phyloP scores from a whole-genome alignment of 2,888 invertebrate genomes.

The Teleogryllus oceanicus region DNA sequence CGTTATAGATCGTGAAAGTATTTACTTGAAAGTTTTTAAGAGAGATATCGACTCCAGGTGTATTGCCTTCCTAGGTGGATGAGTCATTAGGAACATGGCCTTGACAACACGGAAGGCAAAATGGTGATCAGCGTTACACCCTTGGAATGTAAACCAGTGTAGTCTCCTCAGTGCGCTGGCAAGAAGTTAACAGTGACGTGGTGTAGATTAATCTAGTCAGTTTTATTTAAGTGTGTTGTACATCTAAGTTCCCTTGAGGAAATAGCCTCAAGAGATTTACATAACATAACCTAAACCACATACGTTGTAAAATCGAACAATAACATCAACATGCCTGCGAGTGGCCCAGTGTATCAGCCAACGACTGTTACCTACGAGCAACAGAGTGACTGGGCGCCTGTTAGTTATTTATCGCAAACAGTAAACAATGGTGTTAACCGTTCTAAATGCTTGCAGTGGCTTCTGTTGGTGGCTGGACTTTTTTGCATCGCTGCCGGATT shows the following conservation, averaged over 20 bases:
- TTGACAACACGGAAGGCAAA: conserved; percentile 33
- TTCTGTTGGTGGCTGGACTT: conserved; percentile 41
- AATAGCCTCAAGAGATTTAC: not conserved
- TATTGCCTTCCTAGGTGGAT: conserved; percentile 1
- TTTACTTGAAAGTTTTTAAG: not conserved
- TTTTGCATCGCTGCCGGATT: conserved; percentile 50
- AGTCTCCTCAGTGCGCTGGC: too few species aligned
- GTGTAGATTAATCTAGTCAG: conserved; percentile 20
- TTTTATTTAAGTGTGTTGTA: conserved; percentile 23
- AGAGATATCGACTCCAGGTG: not conserved
- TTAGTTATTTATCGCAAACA: conserved; percentile 42
- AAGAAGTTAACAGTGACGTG: too few species aligned
- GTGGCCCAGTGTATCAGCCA: conserved; percentile 71
- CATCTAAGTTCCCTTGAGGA: not conserved
- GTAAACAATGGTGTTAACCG: conserved; percentile 38
- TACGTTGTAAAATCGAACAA: conserved; percentile 12
- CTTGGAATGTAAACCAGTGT: too few species aligned
- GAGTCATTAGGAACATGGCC: conserved; percentile 32
- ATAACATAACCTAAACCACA: conserved; percentile 25
- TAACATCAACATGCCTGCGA: conserved; percentile 56
- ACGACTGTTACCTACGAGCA: conserved; percentile 72
- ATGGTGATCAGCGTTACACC: conserved; percentile 27
- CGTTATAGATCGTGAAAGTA: not conserved
- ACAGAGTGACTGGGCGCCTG: conserved; percentile 45
- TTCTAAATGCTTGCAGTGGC: conserved; percentile 43